Base-by-base conservation (phyloP, 2,888 invertebrate species). In the Sphaerophoria rueppellii region DNA sequence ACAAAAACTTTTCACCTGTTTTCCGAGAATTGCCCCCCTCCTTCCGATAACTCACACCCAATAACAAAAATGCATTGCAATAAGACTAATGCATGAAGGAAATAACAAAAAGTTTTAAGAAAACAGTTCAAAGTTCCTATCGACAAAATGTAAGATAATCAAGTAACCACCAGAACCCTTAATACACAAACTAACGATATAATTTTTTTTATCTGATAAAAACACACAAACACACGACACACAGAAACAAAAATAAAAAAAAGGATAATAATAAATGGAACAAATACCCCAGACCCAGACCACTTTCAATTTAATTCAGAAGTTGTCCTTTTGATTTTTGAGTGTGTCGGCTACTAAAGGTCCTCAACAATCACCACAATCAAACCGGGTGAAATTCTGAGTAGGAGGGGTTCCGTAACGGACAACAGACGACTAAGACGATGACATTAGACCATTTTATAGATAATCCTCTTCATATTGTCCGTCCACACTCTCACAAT, bases 271-370 rank as follows among this genome's bases (percentile, higher is more conserved):
- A 73, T 55, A 73, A 54, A 60, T 60, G 37, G 50, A 46, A 46
- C 70, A 63, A 54, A 61, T 34, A 46, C 67, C 65, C 67, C 32
- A 43, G 43, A 24, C 40, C 40, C 40, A 73, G 32, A 63, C 75
- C 80, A 72, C 75, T 80, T 83, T 78, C 71, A 72, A 75, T 79
- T 83, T 75, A 80, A 79, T 80, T 79, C 72, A 60, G 75, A 75
- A 75, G 60, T 65, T 63, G 72, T 79, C 82, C 55, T 77, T 24
- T 78, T 74, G 76, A 75, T 69, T 78, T 70, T 65, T 60, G 82
- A 74, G 83, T 80, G 75, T 48, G 40, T 24, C 57, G 69, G 32
- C 70, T 52, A 16, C 12, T 48, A 70, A 65, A 71, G 71, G 61
- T 34, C 71, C 11, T 32, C 2, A 71, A 71, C 69, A 72, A 85